A percentile compares a stretch with the other conserved stretches of the same genome.
phyloP scores from a whole-genome alignment of 2,888 invertebrate species.

The Cotesia congregata region DNA sequence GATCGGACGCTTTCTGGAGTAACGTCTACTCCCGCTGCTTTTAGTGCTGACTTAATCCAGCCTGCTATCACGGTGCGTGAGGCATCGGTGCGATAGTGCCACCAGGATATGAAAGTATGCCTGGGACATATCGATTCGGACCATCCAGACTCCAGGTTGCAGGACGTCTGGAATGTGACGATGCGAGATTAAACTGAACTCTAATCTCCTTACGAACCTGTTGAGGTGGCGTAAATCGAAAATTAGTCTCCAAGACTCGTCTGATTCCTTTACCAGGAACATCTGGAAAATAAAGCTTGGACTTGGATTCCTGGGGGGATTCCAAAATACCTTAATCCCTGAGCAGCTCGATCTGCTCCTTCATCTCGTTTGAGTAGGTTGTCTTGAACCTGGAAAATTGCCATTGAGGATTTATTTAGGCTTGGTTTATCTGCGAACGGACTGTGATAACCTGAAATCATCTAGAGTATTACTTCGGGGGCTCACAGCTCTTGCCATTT shows the following conservation, averaged over 20 bases:
- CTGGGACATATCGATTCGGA: conserved; percentile 40
- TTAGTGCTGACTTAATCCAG: conserved; percentile 46
- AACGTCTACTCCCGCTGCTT: conserved; percentile 44
- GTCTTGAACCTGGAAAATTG: conserved; percentile 20
- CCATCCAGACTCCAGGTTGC: conserved; percentile 50
- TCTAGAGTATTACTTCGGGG: conserved; percentile 30
- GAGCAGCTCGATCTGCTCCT: conserved; percentile 18
- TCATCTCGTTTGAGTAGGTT: not conserved
- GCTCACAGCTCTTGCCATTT: conserved; percentile 47
- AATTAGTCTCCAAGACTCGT: conserved; percentile 60
- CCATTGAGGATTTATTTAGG: conserved; percentile 35
- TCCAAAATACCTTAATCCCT: conserved; percentile 25
- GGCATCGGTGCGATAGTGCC: conserved; percentile 44
- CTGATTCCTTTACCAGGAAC: conserved; percentile 29
- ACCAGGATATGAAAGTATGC: conserved; percentile 41
- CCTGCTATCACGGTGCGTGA: conserved; percentile 44
- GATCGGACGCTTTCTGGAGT: conserved; percentile 46
- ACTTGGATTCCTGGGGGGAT: not conserved
- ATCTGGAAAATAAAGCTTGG: conserved; percentile 43
- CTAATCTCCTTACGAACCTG: not conserved
- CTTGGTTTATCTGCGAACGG: conserved; percentile 29
- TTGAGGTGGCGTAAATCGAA: conserved; percentile 59
- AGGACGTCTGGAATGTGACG: conserved; percentile 39
- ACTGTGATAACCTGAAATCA: conserved; percentile 40
- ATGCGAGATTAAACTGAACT: conserved; percentile 17